Evolutionary conservation across 37 sponge, comb jelly and placozoan genomes (phyloP), one percentile per base, ranked within the genome.

Genomic region (Axinella damicornis): DNA sequence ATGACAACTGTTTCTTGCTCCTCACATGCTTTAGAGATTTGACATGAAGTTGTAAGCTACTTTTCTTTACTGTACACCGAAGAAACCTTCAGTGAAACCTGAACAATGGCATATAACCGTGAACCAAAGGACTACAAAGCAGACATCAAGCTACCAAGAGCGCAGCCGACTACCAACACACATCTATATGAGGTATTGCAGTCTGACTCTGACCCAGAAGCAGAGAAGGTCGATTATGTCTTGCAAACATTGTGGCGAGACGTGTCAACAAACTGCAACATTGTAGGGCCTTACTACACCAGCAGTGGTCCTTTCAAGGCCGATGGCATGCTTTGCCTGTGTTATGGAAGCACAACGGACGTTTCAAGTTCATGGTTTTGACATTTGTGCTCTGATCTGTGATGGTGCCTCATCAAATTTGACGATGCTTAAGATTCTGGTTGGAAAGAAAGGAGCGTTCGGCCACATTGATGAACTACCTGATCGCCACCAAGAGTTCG

Each of bases 271-370:
- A 60, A 13, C 9, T 78, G 64, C 66, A 69, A 80, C 33, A 66
- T 80, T 66, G 69, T 80, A 5, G 81, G 81, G 12, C 81, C 81
- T 18, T 80, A 80, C 37, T 80, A 66, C 39, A 67, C 81, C 52
- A 80, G 53, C 39, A 53, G 67, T 66, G 81, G 81, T 18, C 5
- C 53, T 14, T 60, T 80, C 31, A 66, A 36, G n/a, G 69, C 81
- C 41, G 36, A 80, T 22, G 17, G 46, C 41, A 41, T 54, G 35
- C 56, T n/a, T 54, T 24, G 17, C 76, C 17, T 75, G 56, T 18
- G 28, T 75, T 16, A 13, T 53, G 16, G 58, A 15, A 27, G 24
- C 67, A 19, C 14, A 24, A 15, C 18, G 73, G 21, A 11, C 28
- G 38, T 34, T 71, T 71, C 30, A 55, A 15, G 59, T 46, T 31